A percentile compares a stretch with the other conserved stretches of the same genome.
These are phyloP conservation scores for Tragelaphus scriptus DNA, from an alignment of 2,113 vertebrate species.

Conservation along the genomic window DNA sequence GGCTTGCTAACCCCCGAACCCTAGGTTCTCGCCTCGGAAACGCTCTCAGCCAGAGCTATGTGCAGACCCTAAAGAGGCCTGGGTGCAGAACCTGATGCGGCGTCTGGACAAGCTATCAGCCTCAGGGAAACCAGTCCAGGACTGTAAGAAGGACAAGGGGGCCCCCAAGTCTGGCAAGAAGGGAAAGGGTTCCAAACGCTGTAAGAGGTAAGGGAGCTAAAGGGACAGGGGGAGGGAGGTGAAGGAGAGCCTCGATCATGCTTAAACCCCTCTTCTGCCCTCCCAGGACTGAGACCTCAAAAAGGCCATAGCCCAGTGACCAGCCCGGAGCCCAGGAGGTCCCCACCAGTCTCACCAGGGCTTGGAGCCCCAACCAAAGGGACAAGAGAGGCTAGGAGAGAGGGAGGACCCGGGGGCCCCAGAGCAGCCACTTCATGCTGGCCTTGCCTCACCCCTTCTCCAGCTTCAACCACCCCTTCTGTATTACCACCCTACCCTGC, in stretches of 20 bases:
- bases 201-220: constrained; percentile 51
- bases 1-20: background rate
- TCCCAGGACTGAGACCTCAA: constrained; percentile 19
- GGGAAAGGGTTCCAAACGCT: constrained; percentile 50
- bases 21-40: constrained; percentile 63
- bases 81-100: constrained; percentile 63
- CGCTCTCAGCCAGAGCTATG: constrained; percentile 58
- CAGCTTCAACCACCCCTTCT: background rate
- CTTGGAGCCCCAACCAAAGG: background rate
- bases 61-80: constrained; percentile 50
- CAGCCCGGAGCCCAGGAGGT: constrained; percentile 6
- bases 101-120: constrained; percentile 7
- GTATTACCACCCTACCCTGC: background rate
- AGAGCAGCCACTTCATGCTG: background rate
- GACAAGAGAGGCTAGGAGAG: background rate
- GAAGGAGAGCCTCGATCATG: background rate
- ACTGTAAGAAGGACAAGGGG: constrained; percentile 39
- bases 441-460: background rate
- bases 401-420: background rate
- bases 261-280: background rate
- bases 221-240: background rate
- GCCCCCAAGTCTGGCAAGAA: constrained; percentile 38
- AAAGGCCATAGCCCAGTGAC: background rate
- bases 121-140: background rate
- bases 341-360: background rate